These are phyloP conservation scores for Nycteola revayana DNA, from an alignment of 2,888 invertebrate genomes.

Conservation along the genomic window DNA sequence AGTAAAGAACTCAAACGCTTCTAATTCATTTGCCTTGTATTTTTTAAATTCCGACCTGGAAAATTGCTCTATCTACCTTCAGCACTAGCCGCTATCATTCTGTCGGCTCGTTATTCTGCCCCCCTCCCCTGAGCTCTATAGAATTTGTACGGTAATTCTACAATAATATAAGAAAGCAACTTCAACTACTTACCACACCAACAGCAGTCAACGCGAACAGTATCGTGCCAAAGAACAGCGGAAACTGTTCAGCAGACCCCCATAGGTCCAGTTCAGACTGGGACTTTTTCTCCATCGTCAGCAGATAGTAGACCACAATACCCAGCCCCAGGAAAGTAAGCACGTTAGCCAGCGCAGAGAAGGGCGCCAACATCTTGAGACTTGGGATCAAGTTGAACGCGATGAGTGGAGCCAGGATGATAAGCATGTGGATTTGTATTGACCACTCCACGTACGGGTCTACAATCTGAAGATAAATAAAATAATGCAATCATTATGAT, in stretches of 20 bases:
- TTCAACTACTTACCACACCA: constrained; percentile 89
- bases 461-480: constrained; percentile 21
- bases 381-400: constrained; percentile 88
- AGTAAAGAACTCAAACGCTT: too few species aligned
- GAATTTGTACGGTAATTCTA: too few species aligned
- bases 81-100: too few species aligned
- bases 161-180: too few species aligned
- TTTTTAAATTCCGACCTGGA: too few species aligned
- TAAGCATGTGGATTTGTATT: constrained; percentile 84
- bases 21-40: too few species aligned
- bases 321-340: constrained; percentile 89
- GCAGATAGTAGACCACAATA: constrained; percentile 87
- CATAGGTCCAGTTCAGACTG: constrained; percentile 58
- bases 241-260: constrained; percentile 62
- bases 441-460: constrained; percentile 50
- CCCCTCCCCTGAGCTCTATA: too few species aligned
- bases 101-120: too few species aligned
- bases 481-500: too few species aligned
- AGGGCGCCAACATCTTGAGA: constrained; percentile 90
- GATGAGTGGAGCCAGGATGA: constrained; percentile 85
- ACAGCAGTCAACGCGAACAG: constrained; percentile 94
- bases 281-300: constrained; percentile 60
- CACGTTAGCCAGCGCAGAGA: constrained; percentile 91
- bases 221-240: constrained; percentile 88
- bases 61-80: too few species aligned